Evolutionary conservation across 2,888 invertebrate species (phyloP), one percentile per base, ranked within the genome.

Genomic region (Drosophila picticornis): DNA sequence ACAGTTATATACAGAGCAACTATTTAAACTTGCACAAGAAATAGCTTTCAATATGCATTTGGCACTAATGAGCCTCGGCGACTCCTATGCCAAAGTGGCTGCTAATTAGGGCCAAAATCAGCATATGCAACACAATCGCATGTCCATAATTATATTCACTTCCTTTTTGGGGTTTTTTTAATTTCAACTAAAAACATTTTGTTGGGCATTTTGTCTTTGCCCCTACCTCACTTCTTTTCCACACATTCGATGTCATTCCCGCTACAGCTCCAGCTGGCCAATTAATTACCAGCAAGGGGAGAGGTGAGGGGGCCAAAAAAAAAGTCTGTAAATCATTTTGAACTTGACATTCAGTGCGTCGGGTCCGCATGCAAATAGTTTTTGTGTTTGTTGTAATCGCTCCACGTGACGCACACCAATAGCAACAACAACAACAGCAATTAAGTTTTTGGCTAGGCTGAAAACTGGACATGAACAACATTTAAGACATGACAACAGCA

Each of bases 281-380:
- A 84, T 89, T 84, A 84, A 84, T 89, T 89, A 84, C 64, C 66
- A 53, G 19, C 11, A 5, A 53, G 34, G 2, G 16, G 46, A 43
- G n/a, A 31, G n/a, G 22, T 36, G 10, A 58, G 36, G 56, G 36
- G 27, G 34, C 46, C 58, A 25, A n/a, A 36, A 75, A 66, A 69
- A 80, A 82, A 80, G 85, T 72, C 76, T 52, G 68, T 85, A 85
- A 85, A 90, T 85, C 85, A 85, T 90, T 85, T 78, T 88, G 90
- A 85, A 85, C 85, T 85, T 85, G 85, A 85, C 85, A 85, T 90
- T 85, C 90, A 76, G 61, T 68, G 76, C 48, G 64, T 68, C 80
- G 71, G 70, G 56, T 69, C 70, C 75, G 69, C 60, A 71, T 72
- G 80, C 78, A 81, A 76, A 87, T 69, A 60, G 40, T 63, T 64